A percentile compares a stretch with the other conserved stretches of the same genome.
Conservation (phyloP, 2,797 vertebrate genomes). For the Mus spretus region DNA sequence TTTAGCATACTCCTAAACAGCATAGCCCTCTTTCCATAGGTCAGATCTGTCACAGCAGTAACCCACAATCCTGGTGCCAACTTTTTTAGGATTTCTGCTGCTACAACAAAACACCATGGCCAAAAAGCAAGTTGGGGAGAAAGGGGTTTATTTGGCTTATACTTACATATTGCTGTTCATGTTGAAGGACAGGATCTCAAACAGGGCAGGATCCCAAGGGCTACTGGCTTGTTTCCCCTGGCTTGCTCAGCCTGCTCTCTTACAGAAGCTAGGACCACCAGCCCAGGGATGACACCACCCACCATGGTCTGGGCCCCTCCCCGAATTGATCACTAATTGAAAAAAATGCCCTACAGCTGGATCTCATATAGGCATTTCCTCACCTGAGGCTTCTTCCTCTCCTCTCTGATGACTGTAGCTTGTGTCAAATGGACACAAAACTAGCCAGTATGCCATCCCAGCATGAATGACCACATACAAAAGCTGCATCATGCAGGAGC, state of each 20-base stretch:
- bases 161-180: neutral
- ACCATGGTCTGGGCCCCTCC: neutral
- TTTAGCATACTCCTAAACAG: too few relatives aligned
- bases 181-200: neutral
- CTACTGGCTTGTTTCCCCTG: neutral
- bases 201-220: neutral
- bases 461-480: neutral
- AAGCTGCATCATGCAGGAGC: neutral
- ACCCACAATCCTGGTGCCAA: neutral
- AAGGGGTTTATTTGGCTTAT: neutral
- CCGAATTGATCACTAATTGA: neutral
- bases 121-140: neutral
- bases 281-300: neutral
- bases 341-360: neutral
- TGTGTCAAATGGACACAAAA: neutral
- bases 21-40: neutral
- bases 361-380: neutral
- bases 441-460: neutral
- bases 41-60: neutral
- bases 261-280: neutral
- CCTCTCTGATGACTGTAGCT: neutral
- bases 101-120: neutral
- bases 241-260: neutral
- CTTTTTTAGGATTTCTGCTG: neutral
- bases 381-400: neutral